Base-by-base conservation (phyloP, 2,113 vertebrate species). In the Microtus richardsoni region DNA sequence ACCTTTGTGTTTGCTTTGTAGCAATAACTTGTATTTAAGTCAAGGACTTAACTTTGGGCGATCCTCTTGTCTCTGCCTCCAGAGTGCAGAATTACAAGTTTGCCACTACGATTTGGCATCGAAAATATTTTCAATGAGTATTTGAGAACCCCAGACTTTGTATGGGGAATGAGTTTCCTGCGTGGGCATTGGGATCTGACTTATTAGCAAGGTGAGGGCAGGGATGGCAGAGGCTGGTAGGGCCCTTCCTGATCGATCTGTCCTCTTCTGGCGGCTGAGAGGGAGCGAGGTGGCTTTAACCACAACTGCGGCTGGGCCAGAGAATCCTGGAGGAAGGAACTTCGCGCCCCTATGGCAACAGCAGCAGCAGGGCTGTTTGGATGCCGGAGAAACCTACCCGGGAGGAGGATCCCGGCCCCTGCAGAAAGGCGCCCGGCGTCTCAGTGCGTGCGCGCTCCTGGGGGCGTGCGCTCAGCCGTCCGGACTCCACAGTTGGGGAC, bases 381-480 rank as follows among this genome's bases (percentile, higher is more conserved):
- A 73, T 54, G 68, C 24, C 13, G 1, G 30, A 36, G 21, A n/a
- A 54, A 70, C 49, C 14, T 70, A 16, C 22, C 19, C 7, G 13
- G 4, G 68, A 73, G 22, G 36, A 30, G 49, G 68, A 74, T 49
- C n/a, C 44, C 22, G 24, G 49, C 49, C 2, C 1, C 21, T 16
- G 17, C 83, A 7, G 33, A 11, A 30, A 33, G 19, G 22, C 36
- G 7, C 58, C 58, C 26, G 60, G 60, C 4, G 60, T 33, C 62
- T 47, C 30, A n/a, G 66, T 66, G 44, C 30, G 33, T 26, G 85
- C 68, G 68, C 47, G 68, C 85, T 73, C 24, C 62, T 9, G 26
- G 3, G 33, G 1, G 17, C 16, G 17, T 26, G n/a, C 26, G 4
- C n/a, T 33, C 7, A 7, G 44, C 12, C 3, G 2, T 54, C 79